Conservation (phyloP, 2,797 vertebrate species). For the Pipistrellus pipistrellus region DNA sequence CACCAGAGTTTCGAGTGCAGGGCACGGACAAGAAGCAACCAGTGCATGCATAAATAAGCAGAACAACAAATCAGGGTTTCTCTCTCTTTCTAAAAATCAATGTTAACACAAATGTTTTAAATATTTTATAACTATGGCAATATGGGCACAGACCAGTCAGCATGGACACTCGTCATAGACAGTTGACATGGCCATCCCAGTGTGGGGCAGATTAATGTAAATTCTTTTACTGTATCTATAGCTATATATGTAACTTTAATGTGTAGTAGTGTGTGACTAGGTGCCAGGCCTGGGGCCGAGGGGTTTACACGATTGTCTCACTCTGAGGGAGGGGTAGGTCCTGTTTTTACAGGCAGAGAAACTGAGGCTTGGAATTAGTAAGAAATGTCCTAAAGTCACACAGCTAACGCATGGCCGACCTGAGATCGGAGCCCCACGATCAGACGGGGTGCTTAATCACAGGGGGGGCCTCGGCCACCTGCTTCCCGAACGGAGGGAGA, state of each 20-base stretch:
- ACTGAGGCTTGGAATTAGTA: slow-evolving; percentile 39
- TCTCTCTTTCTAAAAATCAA: neutral
- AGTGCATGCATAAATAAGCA: neutral
- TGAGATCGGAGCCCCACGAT: neutral
- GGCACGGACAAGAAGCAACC: neutral
- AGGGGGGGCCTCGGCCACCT: neutral
- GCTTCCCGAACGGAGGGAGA: neutral
- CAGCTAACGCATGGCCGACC: neutral
- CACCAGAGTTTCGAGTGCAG: neutral
- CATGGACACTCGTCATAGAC: neutral
- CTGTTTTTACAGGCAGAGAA: slow-evolving; percentile 48
- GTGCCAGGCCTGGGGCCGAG: neutral
- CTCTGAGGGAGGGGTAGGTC: neutral
- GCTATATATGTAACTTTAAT: neutral
- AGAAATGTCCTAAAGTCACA: neutral
- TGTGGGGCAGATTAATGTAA: neutral
- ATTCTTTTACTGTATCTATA: neutral
- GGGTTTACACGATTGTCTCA: neutral
- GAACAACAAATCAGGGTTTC: neutral
- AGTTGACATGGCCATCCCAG: neutral
- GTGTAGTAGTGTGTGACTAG: neutral
- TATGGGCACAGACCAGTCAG: neutral
- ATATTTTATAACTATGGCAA: neutral
- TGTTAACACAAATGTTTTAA: neutral
- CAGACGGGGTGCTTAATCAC: neutral